These are phyloP conservation scores for Scaptomyza caliginosa DNA, from an alignment of 2,888 invertebrate species.

Conservation along the genomic window DNA sequence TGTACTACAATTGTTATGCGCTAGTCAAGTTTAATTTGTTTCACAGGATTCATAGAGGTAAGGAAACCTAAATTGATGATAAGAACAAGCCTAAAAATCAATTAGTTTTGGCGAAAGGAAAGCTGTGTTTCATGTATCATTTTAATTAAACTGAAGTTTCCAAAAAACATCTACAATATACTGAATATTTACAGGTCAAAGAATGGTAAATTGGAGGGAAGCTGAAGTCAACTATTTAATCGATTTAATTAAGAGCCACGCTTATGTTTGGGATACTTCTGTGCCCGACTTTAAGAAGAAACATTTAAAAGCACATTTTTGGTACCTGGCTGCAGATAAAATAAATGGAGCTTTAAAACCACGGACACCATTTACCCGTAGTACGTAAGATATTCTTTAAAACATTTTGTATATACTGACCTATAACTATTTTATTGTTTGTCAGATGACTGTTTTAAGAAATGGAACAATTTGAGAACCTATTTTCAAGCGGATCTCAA, in stretches of 20 bases:
- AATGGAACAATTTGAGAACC: constrained; percentile 40
- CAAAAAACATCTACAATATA: not conserved
- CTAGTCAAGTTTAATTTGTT: not conserved
- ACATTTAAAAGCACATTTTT: constrained; percentile 29
- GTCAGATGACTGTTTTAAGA: constrained; percentile 36
- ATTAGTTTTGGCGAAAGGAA: not conserved
- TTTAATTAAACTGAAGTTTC: not conserved
- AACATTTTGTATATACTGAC: not conserved
- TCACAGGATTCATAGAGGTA: constrained; percentile 31
- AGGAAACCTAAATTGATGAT: not conserved
- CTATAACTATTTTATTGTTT: not conserved
- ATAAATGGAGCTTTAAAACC: constrained; percentile 19
- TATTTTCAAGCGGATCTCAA: constrained; percentile 35
- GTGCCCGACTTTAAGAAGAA: constrained; percentile 35
- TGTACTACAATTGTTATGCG: not conserved
- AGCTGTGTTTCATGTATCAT: not conserved
- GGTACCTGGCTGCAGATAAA: constrained; percentile 37
- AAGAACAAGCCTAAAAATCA: not conserved
- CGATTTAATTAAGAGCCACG: constrained; percentile 30
- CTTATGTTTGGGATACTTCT: constrained; percentile 30
- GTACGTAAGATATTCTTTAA: constrained; percentile 4
- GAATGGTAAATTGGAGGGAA: constrained; percentile 38
- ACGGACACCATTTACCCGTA: constrained; percentile 25
- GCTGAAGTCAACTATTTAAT: constrained; percentile 39
- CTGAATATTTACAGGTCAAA: constrained; percentile 8